Base-by-base conservation (phyloP, 2,797 vertebrate genomes). In the Propithecus perrieri region DNA sequence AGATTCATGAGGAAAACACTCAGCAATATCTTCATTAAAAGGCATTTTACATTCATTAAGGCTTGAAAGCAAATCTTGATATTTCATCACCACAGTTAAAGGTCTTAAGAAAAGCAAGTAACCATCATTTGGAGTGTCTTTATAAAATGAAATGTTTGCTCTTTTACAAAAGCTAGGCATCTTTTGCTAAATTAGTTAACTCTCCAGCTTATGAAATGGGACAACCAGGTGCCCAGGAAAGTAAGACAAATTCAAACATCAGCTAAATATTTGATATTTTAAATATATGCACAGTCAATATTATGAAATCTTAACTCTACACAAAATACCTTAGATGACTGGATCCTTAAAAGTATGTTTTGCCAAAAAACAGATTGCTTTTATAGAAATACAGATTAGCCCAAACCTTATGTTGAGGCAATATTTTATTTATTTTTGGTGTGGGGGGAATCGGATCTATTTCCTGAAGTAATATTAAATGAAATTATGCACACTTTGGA, bases 91-190 rank as follows among this genome's bases (percentile, higher is more conserved):
- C 96, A 97, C 84, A 97, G 94, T 96, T 95, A 96, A 96, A 98
- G 93, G 71, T 97, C 89, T 98, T 91, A 86, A 97, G 96, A 94
- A 89, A 96, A 98, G 97, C 83, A 96, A 97, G 83, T 72, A 65
- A 75, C 55, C 46, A 61, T 91, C 48, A 76, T 79, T 94, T 71
- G 88, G 97, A 97, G 81, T 71, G 1, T 91, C 87, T 92, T 83
- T 96, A 96, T 94, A 95, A 81, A 97, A 96, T 88, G 97, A 98
- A 97, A 98, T 95, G 90, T 92, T 96, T 94, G 95, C 57, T 90
- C 41, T 97, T 83, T 95, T 93, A 91, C 93, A 97, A 97, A 98
- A 93, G 97, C 93, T 96, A 96, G 46, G 26, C 26, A 75, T 93
- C 67, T 50, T 97, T 74, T 90, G 63, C 59, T 95, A 94, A 88